Percentiles rank a stretch among this genome's conserved stretches.
Evolutionary conservation across 2,113 vertebrate genomes (phyloP).

Genomic region (Cynocephalus volans): DNA sequence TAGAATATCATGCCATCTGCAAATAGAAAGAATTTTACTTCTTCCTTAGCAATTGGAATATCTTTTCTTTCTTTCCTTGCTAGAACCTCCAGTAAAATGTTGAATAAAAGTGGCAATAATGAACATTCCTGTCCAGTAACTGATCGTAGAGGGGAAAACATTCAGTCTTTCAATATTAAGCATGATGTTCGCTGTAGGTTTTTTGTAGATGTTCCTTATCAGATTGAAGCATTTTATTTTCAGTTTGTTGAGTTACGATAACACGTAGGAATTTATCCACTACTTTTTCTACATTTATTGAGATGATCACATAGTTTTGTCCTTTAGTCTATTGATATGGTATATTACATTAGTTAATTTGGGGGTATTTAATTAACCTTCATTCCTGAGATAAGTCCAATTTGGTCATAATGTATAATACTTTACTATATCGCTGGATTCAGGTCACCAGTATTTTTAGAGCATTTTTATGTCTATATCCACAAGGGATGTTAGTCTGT

Average conservation of each 20-base stretch:
- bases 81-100: not conserved
- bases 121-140: not conserved
- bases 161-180: not conserved
- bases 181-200: not conserved
- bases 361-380: not conserved
- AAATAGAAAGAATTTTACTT: not conserved
- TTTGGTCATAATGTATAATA: not conserved
- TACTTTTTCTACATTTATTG: not conserved
- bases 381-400: not conserved
- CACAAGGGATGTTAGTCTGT: not conserved
- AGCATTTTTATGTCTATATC: not conserved
- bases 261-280: not conserved
- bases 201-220: not conserved
- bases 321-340: not conserved
- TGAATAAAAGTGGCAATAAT: not conserved
- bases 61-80: not conserved
- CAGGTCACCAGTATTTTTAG: too few species aligned
- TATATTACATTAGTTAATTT: not conserved
- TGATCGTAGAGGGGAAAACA: not conserved
- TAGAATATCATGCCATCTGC: not conserved
- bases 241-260: not conserved
- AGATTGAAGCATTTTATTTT: not conserved
- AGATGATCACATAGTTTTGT: not conserved
- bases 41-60: not conserved
- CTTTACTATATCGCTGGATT: not conserved